Evolutionary conservation across 1,140 invertebrate genomes (phyloP).

Genomic region (Spodoptera frugiperda): DNA sequence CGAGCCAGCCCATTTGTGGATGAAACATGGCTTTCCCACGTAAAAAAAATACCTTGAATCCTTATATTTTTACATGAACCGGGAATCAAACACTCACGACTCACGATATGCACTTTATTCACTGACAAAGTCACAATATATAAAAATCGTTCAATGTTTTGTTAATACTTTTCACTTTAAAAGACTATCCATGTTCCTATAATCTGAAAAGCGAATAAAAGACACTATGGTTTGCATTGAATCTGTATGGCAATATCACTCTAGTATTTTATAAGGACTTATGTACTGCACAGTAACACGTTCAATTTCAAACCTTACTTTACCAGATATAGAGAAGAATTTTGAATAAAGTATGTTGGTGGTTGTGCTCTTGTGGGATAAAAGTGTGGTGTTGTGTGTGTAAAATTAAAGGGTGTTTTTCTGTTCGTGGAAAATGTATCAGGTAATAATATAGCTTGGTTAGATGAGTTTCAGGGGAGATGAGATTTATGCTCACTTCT

Average conservation of each 20-base stretch:
- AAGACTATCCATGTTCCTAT: slow-evolving; percentile 39
- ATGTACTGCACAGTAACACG: neutral
- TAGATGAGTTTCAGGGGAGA: slow-evolving; percentile 63
- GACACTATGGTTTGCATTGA: slow-evolving; percentile 57
- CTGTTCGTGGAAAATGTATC: slow-evolving; percentile 65
- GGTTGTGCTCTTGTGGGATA: slow-evolving; percentile 30
- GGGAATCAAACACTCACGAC: neutral
- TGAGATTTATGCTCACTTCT: slow-evolving; percentile 58
- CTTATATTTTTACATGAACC: no score
- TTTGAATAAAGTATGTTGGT: neutral
- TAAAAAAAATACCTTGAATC: no score
- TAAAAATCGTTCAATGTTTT: slow-evolving; percentile 20
- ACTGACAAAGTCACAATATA: neutral
- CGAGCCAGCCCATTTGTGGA: no score
- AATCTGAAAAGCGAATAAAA: slow-evolving; percentile 55
- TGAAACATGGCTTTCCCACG: no score
- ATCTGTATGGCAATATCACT: slow-evolving; percentile 58
- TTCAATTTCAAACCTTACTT: slow-evolving; percentile 1
- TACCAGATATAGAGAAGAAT: neutral
- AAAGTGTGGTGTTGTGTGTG: slow-evolving; percentile 51
- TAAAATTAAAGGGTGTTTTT: slow-evolving; percentile 70
- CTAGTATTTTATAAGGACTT: neutral
- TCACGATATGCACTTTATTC: no score
- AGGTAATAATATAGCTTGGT: slow-evolving; percentile 66
- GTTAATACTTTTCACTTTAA: slow-evolving; percentile 31